Evolutionary conservation across 2,113 vertebrate species (phyloP).

Genomic region (Rattus norvegicus): DNA sequence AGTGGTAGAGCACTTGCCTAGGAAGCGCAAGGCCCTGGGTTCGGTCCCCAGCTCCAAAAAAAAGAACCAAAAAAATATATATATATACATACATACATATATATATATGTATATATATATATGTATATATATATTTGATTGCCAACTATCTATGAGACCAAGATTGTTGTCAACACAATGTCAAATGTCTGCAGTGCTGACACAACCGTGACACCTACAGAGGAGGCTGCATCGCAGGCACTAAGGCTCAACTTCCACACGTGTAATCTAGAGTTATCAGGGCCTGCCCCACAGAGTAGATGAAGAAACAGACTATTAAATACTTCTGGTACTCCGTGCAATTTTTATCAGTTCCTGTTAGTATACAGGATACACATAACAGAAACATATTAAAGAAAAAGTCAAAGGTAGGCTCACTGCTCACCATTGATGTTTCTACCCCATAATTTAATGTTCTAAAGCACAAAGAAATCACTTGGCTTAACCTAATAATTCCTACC

Average conservation of each 20-base stretch:
- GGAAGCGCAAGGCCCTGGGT: no score
- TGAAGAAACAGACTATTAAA: neutral
- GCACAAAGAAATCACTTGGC: conserved; percentile 22
- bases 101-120: no score
- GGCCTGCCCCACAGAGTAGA: neutral
- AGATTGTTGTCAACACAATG: conserved; percentile 25
- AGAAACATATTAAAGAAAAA: neutral
- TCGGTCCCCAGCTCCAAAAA: no score
- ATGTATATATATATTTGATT: neutral
- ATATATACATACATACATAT: no score
- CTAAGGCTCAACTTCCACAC: neutral
- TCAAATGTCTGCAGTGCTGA: conserved; percentile 3
- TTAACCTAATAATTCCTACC: conserved; percentile 13
- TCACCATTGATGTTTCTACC: neutral
- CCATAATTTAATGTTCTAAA: conserved; percentile 43
- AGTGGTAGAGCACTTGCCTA: no score
- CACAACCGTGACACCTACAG: neutral
- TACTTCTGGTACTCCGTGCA: neutral
- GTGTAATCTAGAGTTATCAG: neutral
- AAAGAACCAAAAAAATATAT: no score
- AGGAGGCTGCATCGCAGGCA: neutral
- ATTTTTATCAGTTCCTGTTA: neutral
- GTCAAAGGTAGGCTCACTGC: conserved; percentile 9
- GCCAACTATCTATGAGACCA: neutral
- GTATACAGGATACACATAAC: neutral